Evolutionary conservation across 2,113 vertebrate genomes (phyloP).

Genomic region (Columba livia): DNA sequence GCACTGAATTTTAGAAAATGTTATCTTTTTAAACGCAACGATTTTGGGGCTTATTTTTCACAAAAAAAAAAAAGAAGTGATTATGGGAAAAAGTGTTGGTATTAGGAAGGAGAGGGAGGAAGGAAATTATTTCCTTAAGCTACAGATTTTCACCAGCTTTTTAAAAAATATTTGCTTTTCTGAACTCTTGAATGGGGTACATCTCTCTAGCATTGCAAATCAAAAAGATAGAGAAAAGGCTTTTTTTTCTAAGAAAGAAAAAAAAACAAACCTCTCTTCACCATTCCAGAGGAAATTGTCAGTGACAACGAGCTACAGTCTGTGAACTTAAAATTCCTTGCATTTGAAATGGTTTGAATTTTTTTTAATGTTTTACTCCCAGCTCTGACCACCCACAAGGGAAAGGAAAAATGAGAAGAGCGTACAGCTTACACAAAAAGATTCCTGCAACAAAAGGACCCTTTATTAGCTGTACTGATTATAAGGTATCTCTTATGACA

Average conservation of each 20-base stretch:
- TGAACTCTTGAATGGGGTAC: neutral
- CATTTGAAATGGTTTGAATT: slow-evolving; percentile 37
- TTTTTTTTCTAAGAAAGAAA: neutral
- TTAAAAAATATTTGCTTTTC: neutral
- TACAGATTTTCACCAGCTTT: neutral
- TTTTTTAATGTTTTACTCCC: neutral
- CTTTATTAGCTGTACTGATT: neutral
- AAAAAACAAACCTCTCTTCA: neutral
- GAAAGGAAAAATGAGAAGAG: neutral
- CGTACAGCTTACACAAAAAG: neutral
- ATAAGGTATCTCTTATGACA: neutral
- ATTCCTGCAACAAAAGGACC: neutral
- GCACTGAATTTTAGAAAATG: neutral
- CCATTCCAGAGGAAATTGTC: slow-evolving; percentile 39
- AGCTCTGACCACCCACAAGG: slow-evolving; percentile 46
- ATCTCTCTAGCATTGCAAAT: neutral
- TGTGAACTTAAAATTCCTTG: slow-evolving; percentile 51
- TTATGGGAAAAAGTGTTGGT: neutral
- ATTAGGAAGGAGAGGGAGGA: neutral
- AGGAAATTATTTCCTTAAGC: neutral
- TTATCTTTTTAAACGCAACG: neutral
- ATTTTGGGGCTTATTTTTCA: neutral
- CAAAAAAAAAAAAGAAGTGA: neutral
- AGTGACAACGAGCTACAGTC: slow-evolving; percentile 28
- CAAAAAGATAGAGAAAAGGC: neutral